These are phyloP conservation scores for Hippocampus zosterae DNA, from an alignment of 2,113 vertebrate genomes.

Conservation along the genomic window DNA sequence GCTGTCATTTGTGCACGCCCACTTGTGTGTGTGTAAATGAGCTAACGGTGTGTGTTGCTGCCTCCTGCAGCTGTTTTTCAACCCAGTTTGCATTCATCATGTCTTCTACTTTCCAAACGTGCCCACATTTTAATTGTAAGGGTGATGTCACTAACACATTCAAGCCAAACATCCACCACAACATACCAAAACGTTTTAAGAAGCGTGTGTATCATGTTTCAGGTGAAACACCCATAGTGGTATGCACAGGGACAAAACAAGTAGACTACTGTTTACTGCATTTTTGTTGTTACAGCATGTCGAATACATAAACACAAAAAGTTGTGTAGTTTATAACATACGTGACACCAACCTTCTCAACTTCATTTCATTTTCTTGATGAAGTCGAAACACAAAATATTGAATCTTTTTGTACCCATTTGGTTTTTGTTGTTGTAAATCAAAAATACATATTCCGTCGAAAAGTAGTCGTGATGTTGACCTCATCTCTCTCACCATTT, in stretches of 20 bases:
- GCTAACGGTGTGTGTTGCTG: neutral
- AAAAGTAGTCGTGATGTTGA: too few species aligned
- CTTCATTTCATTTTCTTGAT: too few species aligned
- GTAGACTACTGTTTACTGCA: too few species aligned
- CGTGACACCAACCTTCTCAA: too few species aligned
- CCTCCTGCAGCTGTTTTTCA: slow-evolving; percentile 4
- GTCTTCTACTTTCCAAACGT: neutral
- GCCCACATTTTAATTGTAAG: neutral
- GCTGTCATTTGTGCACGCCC: neutral
- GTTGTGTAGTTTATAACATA: neutral
- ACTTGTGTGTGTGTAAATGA: slow-evolving; percentile 1
- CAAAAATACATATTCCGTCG: too few species aligned
- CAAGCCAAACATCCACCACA: neutral
- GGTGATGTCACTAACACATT: neutral
- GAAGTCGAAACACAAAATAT: too few species aligned
- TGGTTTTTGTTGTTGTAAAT: too few species aligned
- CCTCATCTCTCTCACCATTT: too few species aligned
- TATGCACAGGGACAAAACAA: neutral
- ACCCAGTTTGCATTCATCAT: neutral
- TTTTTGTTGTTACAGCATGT: too few species aligned
- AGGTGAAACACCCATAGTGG: neutral
- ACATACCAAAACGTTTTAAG: neutral
- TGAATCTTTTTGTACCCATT: too few species aligned
- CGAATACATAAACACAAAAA: neutral
- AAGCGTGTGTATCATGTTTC: neutral